These are phyloP conservation scores for Poecilia wingei DNA, from an alignment of 2,797 vertebrate genomes.

Conservation along the genomic window DNA sequence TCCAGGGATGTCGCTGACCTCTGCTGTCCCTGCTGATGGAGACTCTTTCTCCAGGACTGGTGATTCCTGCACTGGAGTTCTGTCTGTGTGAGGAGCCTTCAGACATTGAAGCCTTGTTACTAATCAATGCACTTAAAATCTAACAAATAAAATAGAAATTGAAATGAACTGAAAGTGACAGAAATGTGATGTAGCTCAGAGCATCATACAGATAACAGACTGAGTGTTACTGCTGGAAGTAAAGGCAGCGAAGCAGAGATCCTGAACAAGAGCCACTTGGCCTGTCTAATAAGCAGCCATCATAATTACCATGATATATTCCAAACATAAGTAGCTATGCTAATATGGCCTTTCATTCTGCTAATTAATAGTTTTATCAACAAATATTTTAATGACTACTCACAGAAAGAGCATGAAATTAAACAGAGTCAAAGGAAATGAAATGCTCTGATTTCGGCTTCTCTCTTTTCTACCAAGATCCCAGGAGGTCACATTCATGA, in stretches of 20 bases:
- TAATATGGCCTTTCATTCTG: constrained; percentile 35
- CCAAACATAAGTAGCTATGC: constrained; percentile 26
- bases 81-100: constrained; percentile 43
- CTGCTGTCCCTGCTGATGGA: not conserved
- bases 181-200: constrained; percentile 6
- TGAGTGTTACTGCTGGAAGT: not conserved
- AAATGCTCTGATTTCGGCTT: not conserved
- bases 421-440: not conserved
- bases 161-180: constrained; percentile 15
- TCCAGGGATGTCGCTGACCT: constrained; percentile 23
- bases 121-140: not conserved
- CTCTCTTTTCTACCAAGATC: not conserved
- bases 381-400: constrained; percentile 4
- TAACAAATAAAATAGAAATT: not conserved
- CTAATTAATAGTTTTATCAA: constrained; percentile 32
- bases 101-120: constrained; percentile 4
- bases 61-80: not conserved
- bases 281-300: constrained; percentile 26
- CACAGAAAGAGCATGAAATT: not conserved
- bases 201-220: constrained; percentile 20
- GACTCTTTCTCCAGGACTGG: not conserved
- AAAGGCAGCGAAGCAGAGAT: constrained; percentile 36
- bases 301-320: constrained; percentile 33
- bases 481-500: not conserved
- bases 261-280: constrained; percentile 37